These are phyloP conservation scores for Lasioglossum lativentre DNA, from an alignment of 2,888 invertebrate species.

Conservation along the genomic window DNA sequence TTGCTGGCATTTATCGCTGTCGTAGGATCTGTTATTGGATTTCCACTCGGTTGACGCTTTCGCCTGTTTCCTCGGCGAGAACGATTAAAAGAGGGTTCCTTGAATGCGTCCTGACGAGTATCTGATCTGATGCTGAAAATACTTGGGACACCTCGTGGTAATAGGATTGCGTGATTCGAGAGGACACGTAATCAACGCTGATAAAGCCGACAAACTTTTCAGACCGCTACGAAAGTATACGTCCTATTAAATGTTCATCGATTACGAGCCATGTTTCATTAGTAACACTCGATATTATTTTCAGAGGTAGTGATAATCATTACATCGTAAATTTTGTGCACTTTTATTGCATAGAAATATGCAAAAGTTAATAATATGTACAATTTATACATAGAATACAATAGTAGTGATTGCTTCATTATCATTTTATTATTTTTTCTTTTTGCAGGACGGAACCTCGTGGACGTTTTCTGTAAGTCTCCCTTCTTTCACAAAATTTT, in stretches of 20 bases:
- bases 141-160: conserved; percentile 42
- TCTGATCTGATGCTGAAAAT: conserved; percentile 59
- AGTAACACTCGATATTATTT: background rate
- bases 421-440: background rate
- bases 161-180: conserved; percentile 34
- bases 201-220: conserved; percentile 18
- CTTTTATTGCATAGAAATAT: background rate
- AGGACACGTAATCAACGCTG: conserved; percentile 39
- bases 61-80: conserved; percentile 53
- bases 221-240: background rate
- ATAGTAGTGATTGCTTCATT: background rate
- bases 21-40: conserved; percentile 71
- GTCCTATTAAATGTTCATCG: background rate
- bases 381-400: background rate
- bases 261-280: background rate
- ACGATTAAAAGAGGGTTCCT: conserved; percentile 61
- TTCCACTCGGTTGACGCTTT: conserved; percentile 70
- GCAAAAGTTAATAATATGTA: background rate
- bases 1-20: conserved; percentile 44
- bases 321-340: background rate
- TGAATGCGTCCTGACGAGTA: conserved; percentile 53
- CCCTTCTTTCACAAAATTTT: background rate
- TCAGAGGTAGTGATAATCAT: background rate
- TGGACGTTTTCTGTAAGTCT: conserved; percentile 9
- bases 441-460: background rate